Base-by-base conservation (phyloP, 1,140 invertebrate genomes). In the Penaeus indicus region DNA sequence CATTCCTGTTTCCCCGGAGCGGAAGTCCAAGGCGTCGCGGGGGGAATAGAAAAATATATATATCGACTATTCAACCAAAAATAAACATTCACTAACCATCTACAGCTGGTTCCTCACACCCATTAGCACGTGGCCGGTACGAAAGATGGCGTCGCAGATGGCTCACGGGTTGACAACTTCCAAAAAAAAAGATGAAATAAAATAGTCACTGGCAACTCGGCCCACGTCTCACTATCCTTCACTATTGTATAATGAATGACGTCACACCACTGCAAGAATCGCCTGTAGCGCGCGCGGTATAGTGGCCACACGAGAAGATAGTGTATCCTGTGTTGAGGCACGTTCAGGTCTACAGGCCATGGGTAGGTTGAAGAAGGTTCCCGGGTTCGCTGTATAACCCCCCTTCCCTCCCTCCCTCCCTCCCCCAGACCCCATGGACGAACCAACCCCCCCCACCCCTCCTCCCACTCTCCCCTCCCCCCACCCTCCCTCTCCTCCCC, bases 321-420 rank as follows among this genome's bases (percentile, higher is more conserved):
- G 32, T 88, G 87, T 88, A 82, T 38, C 60, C 81, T 38, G 87
- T 78, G 81, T 83, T 84, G 87, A 77, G 87, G 80, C 87, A 61
- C 72, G 81, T 88, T 42, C 79, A 75, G 86, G 86, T 88, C 67
- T 88, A 87, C 77, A 80, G 78, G 64, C 78, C 54, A 69, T 86
- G 80, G 32, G 47, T 54, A 63, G 87, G 87, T 75, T 63, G 47
- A 27, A 75, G 84, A 77, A 77, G 87, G 78, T 82, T 79, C 80
- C 80, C 67, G 80, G 86, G 87, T 63, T 88, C 75, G 86, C 80
- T 84, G 86, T 61, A 83, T 82, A 25, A 72, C 54, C 25, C 21
- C 32, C 63, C 75, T 67, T 38, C 86, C 67, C 86, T n/a, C 47
- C 22, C 38, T 19, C 21, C 79, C 79, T 63, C 86, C 80, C 75